Percentiles rank a stretch among this genome's conserved stretches.
These are phyloP conservation scores for Mactromeris polynyma DNA, from an alignment of 2,888 invertebrate species.

Conservation along the genomic window DNA sequence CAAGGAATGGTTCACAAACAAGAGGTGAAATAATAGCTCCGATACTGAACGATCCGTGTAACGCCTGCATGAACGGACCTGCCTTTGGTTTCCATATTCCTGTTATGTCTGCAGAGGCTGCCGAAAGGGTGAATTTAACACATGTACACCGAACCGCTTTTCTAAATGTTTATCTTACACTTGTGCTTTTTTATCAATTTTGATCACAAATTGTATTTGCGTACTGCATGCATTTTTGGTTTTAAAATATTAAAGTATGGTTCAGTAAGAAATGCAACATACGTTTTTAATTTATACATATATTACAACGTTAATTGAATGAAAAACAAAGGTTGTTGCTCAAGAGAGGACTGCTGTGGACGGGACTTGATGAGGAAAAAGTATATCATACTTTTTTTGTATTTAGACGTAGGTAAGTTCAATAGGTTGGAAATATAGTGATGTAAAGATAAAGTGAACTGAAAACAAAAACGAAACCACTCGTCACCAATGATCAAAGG, in stretches of 20 bases:
- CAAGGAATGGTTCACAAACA: constrained; percentile 55
- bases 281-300: no score
- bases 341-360: no score
- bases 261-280: background rate
- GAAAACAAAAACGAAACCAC: no score
- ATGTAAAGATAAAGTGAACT: no score
- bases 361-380: no score
- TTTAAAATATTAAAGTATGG: background rate
- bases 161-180: background rate
- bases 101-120: constrained; percentile 43
- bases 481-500: no score
- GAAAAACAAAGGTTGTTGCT: no score
- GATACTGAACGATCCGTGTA: constrained; percentile 57
- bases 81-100: constrained; percentile 49
- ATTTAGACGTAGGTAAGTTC: no score
- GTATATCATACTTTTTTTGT: no score
- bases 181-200: background rate
- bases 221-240: background rate
- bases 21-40: constrained; percentile 63
- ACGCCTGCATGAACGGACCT: constrained; percentile 60
- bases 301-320: no score
- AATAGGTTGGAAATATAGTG: no score
- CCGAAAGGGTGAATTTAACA: constrained; percentile 40
- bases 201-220: background rate
- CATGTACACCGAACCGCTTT: background rate